Evolutionary conservation across 2,888 invertebrate species (phyloP), one percentile per base, ranked within the genome.

Genomic region (Gari tellinella): DNA sequence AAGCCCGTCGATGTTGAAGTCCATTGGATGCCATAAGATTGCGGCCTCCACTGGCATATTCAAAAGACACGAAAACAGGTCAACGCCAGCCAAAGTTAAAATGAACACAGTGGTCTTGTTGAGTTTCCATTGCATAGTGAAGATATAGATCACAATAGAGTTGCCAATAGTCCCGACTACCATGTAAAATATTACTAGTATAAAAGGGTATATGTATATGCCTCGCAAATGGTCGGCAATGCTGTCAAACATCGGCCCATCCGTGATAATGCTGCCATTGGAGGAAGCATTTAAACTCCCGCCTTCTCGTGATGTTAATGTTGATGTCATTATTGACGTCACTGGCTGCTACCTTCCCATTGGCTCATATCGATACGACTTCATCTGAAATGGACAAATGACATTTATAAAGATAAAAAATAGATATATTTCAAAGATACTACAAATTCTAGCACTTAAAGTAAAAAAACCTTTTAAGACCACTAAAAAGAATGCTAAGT

Each of bases 11-110:
- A 66, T 25, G 40, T 81, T 79, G 48, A 81, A 81, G n/a, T 45
- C 63, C n/a, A 63, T 26, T 10, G 73, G 72, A 19, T 70, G 60
- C 68, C 73, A 67, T 31, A 81, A 57, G 21, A 77, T 72, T 41
- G 58, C 65, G 1, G 75, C 73, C 37, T 81, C 81, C n/a, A 72
- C 66, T 15, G 81, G 81, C 79, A 81, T 81, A 23, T 77, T 77
- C 12, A 81, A 46, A 1, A 70, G 25, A 58, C 79, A 81, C 12
- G 73, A 73, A 38, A 79, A 58, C 10, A 79, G 51, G 52, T 81
- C 81, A 14, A 81, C 74, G 14, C 72, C 67, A 8, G 81, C 81
- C 7, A 81, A 63, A 1, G 77, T 70, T 0, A 81, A 49, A 25
- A 81, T 79, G 31, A 79, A 81, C 14, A 79, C 52, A 0, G 75